phyloP scores from a whole-genome alignment of 2,113 vertebrate genomes.

The Ariopsis seemanni region DNA sequence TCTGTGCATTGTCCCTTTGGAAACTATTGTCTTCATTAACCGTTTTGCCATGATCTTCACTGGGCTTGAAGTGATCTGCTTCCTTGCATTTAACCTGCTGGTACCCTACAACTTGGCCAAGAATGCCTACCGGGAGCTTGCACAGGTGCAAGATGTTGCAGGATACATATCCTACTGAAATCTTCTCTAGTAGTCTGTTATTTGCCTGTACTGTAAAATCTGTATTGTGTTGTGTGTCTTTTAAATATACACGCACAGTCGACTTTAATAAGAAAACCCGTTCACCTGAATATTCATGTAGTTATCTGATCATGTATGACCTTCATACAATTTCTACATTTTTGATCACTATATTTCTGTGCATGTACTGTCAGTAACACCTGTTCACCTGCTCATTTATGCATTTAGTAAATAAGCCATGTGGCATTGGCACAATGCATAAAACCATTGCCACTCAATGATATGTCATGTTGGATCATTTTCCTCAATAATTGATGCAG shows the following conservation, averaged over 20 bases:
- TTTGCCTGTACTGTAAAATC: neutral
- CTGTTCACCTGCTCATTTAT: too few species aligned
- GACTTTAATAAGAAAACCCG: neutral
- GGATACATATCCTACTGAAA: neutral
- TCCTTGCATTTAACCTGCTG: conserved; percentile 92
- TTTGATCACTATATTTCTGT: too few species aligned
- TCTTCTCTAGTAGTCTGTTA: neutral
- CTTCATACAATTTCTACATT: too few species aligned
- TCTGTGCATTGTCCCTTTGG: conserved; percentile 92
- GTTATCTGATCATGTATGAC: neutral
- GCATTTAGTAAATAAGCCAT: neutral
- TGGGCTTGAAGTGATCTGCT: conserved; percentile 95
- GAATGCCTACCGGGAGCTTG: conserved; percentile 94
- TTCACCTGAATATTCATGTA: neutral
- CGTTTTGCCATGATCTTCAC: conserved; percentile 99
- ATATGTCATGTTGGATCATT: too few species aligned
- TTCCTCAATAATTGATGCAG: too few species aligned
- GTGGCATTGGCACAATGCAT: neutral
- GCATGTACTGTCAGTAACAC: too few species aligned
- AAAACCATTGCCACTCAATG: too few species aligned
- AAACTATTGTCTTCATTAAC: conserved; percentile 96
- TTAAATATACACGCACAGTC: neutral
- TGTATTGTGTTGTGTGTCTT: neutral
- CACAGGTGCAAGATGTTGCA: conserved; percentile 78
- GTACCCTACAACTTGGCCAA: conserved; percentile 97